Evolutionary conservation across 2,113 vertebrate species (phyloP).

Genomic region (Callipepla californica): DNA sequence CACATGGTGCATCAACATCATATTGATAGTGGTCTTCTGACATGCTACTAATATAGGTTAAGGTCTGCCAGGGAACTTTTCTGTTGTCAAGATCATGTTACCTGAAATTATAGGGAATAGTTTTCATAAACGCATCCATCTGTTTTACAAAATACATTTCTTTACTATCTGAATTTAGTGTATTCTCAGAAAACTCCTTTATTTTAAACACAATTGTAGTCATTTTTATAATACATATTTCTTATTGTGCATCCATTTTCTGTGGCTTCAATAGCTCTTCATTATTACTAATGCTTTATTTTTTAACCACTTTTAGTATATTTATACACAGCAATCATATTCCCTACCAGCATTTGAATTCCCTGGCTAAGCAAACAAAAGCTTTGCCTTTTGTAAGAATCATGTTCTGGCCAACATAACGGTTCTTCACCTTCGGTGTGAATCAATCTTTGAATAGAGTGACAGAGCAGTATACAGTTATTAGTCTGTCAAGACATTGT

Average conservation of each 20-base stretch:
- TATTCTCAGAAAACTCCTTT: not conserved
- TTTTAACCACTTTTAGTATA: not conserved
- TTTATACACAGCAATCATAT: not conserved
- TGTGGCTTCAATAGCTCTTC: not conserved
- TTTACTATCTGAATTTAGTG: not conserved
- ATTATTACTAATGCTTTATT: not conserved
- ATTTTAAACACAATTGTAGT: not conserved
- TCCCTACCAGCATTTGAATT: not conserved
- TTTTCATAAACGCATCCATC: not conserved
- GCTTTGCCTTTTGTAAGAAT: not conserved
- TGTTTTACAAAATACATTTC: not conserved
- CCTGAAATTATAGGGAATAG: not conserved
- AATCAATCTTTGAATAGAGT: not conserved
- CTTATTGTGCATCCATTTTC: not conserved
- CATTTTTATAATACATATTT: not conserved
- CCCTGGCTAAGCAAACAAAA: rapidly evolving
- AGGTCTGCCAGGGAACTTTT: not conserved
- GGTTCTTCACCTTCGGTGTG: not conserved
- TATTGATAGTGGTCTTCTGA: not conserved
- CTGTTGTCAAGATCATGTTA: not conserved
- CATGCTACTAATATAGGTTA: not conserved
- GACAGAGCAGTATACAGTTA: not conserved
- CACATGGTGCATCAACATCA: not conserved
- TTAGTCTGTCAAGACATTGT: constrained; percentile 15
- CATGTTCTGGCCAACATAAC: not conserved